phyloP scores from a whole-genome alignment of 1,140 invertebrate genomes.

The Conus ventricosus region DNA sequence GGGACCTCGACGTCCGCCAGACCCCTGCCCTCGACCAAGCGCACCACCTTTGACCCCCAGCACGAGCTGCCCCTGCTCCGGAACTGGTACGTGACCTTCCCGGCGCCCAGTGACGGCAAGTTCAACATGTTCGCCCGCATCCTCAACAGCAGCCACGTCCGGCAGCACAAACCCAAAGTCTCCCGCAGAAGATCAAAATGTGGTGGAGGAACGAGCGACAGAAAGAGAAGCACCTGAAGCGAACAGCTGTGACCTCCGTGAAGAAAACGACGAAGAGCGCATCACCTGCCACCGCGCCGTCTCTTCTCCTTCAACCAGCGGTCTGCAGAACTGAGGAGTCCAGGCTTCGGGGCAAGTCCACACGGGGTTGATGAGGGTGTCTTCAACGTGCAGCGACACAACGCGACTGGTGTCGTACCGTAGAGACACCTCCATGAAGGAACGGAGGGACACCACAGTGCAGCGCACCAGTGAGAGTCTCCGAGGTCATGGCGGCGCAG shows the following conservation, averaged over 20 bases:
- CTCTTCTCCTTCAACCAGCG: background rate
- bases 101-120: constrained; percentile 64
- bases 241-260: too few relatives aligned
- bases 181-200: constrained; percentile 64
- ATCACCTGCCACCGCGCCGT: background rate
- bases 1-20: too few relatives aligned
- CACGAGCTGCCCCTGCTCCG: constrained; percentile 68
- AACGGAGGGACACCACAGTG: too few relatives aligned
- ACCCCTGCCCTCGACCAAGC: background rate
- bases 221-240: too few relatives aligned
- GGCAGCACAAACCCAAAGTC: constrained; percentile 67
- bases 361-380: too few relatives aligned
- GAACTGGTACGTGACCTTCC: constrained; percentile 64
- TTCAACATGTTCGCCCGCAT: constrained; percentile 62
- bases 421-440: too few relatives aligned
- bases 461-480: too few relatives aligned
- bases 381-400: too few relatives aligned
- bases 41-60: constrained; percentile 68
- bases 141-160: constrained; percentile 66
- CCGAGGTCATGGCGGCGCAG: too few relatives aligned
- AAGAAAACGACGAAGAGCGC: constrained; percentile 59
- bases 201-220: constrained; percentile 73
- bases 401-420: too few relatives aligned
- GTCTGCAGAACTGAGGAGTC: too few relatives aligned
- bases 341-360: too few relatives aligned